Evolutionary conservation across 2,113 vertebrate genomes (phyloP).

Genomic region (Rhinolophus sinicus): DNA sequence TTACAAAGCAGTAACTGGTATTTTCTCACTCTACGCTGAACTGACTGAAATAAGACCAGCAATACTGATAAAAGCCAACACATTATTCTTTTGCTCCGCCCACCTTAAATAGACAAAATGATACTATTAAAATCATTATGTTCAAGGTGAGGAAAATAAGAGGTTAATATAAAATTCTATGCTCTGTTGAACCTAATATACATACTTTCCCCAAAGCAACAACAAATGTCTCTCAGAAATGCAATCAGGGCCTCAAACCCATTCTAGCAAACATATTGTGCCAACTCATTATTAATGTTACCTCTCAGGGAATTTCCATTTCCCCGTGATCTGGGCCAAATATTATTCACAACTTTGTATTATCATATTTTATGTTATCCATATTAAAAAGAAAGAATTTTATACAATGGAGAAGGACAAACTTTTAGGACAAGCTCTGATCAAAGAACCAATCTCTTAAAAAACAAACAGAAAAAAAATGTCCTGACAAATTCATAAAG

Average conservation of each 20-base stretch:
- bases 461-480: conserved; percentile 21
- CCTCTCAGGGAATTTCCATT: conserved; percentile 83
- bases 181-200: conserved; percentile 83
- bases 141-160: conserved; percentile 79
- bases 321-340: conserved; percentile 78
- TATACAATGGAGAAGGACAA: neutral
- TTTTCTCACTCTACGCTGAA: neutral
- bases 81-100: neutral
- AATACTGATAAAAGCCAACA: neutral
- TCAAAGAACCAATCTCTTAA: conserved; percentile 20
- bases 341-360: conserved; percentile 77
- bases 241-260: conserved; percentile 83
- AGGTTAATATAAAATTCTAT: conserved; percentile 85
- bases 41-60: neutral
- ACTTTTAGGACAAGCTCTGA: conserved; percentile 59
- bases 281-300: conserved; percentile 84
- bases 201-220: conserved; percentile 83
- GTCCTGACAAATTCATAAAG: conserved; percentile 60
- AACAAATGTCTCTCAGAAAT: conserved; percentile 83
- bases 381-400: conserved; percentile 57
- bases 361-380: conserved; percentile 69
- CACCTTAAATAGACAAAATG: conserved; percentile 60
- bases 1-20: neutral
- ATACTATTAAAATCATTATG: conserved; percentile 74
- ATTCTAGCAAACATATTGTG: conserved; percentile 83